Evolutionary conservation across 2,888 invertebrate species (phyloP).

Genomic region (Lapara coniferarum): DNA sequence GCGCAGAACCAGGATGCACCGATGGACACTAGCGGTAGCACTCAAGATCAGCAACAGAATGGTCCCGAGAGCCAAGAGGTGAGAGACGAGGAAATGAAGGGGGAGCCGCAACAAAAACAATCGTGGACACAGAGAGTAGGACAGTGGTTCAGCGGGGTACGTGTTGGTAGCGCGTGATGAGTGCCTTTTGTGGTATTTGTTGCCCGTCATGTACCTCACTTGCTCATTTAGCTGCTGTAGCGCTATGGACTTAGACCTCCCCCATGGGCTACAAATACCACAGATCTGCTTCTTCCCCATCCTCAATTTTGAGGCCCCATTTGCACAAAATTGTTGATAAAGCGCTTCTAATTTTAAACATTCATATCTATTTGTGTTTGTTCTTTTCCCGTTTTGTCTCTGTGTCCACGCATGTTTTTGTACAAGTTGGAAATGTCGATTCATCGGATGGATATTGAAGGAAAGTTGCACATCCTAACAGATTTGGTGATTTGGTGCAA

Average conservation of each 20-base stretch:
- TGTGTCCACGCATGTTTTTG: conserved; percentile 83
- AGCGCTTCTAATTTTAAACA: conserved; percentile 57
- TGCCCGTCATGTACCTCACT: conserved; percentile 40
- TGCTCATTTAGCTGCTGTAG: conserved; percentile 22
- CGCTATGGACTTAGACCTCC: conserved; percentile 38
- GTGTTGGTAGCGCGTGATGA: conserved; percentile 81
- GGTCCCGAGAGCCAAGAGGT: conserved; percentile 79
- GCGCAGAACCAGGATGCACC: conserved; percentile 71
- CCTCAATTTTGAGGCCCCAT: conserved; percentile 75
- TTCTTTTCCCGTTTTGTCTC: conserved; percentile 65
- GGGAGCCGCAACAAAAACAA: conserved; percentile 80
- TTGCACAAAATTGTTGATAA: conserved; percentile 71
- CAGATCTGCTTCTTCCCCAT: conserved; percentile 66
- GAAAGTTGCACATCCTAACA: conserved; percentile 16
- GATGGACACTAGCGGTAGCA: conserved; percentile 79
- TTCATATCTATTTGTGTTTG: conserved; percentile 52
- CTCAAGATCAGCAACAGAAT: conserved; percentile 71
- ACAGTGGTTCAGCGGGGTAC: conserved; percentile 88
- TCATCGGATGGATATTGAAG: conserved; percentile 13
- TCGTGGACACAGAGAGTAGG: conserved; percentile 89
- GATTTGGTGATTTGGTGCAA: conserved; percentile 58
- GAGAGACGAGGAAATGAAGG: conserved; percentile 75
- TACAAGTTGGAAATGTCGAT: conserved; percentile 46
- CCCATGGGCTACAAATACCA: conserved; percentile 71
- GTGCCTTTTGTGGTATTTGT: conserved; percentile 66